These are phyloP conservation scores for Dreissena rostriformis DNA, from an alignment of 1,140 invertebrate species.

Conservation along the genomic window DNA sequence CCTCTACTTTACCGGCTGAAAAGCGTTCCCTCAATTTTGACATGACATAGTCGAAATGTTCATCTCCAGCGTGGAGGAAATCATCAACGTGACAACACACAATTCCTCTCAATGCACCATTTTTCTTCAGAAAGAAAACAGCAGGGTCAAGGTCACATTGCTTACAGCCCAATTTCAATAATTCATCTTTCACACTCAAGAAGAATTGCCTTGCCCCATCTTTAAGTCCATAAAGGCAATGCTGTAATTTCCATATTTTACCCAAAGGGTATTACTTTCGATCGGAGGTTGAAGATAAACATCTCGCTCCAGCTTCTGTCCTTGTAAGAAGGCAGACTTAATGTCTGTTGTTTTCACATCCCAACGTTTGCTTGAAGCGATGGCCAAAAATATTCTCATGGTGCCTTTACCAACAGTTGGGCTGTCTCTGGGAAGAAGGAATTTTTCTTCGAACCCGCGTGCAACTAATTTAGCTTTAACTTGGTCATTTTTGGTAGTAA, in stretches of 20 bases:
- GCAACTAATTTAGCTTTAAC: constrained; percentile 33
- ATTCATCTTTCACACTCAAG: constrained; percentile 42
- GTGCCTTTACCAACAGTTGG: no score
- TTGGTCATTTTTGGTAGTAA: constrained; percentile 26
- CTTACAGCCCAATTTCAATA: constrained; percentile 26
- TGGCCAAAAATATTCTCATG: no score
- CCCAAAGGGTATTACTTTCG: constrained; percentile 29
- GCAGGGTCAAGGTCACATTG: constrained; percentile 43
- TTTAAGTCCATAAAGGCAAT: constrained; percentile 55
- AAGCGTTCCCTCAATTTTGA: constrained; percentile 52
- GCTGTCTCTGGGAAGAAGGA: no score
- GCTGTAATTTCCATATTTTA: constrained; percentile 51
- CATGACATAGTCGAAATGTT: constrained; percentile 35
- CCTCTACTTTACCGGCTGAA: constrained; percentile 55
- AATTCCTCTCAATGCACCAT: constrained; percentile 13
- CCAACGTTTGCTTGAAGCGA: no score
- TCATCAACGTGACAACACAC: constrained; percentile 51
- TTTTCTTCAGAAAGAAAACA: no score
- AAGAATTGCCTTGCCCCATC: constrained; percentile 53
- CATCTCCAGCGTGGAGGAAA: constrained; percentile 49
- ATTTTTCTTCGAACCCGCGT: constrained; percentile 57
- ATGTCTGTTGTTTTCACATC: constrained; percentile 55
- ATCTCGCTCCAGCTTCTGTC: constrained; percentile 42
- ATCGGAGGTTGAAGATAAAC: constrained; percentile 51
- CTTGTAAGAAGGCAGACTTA: constrained; percentile 55